Conservation (phyloP, 2,113 vertebrate genomes). For the Amblyopsis rosae region DNA sequence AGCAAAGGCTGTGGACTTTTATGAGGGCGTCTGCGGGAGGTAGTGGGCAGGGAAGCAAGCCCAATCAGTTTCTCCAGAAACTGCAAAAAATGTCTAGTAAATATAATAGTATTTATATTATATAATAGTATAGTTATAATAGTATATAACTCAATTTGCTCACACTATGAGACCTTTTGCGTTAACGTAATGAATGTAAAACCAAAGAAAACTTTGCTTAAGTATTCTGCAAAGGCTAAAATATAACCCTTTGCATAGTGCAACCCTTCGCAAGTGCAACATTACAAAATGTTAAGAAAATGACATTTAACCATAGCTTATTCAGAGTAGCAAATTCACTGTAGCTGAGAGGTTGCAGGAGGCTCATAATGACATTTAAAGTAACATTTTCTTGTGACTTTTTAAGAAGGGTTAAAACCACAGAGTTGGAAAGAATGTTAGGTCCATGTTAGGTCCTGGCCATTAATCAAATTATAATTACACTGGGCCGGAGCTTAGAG, state of each 20-base stretch:
- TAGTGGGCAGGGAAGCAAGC: too few species aligned
- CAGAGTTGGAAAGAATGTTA: constrained; percentile 55
- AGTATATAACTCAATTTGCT: too few species aligned
- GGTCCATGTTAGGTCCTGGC: constrained; percentile 40
- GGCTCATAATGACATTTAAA: constrained; percentile 63
- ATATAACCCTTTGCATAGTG: constrained; percentile 36
- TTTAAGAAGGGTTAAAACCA: constrained; percentile 72
- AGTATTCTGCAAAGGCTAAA: constrained; percentile 23
- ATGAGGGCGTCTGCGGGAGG: too few species aligned
- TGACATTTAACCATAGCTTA: constrained; percentile 62
- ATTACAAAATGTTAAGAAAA: constrained; percentile 54
- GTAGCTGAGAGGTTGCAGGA: constrained; percentile 40
- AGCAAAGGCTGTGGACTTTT: too few species aligned
- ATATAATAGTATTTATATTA: too few species aligned
- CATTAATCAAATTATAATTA: constrained; percentile 67
- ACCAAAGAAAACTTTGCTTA: background rate
- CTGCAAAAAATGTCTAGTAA: too few species aligned
- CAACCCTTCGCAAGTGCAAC: constrained; percentile 33
- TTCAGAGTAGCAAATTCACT: constrained; percentile 28
- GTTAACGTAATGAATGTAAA: background rate
- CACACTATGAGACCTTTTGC: too few species aligned
- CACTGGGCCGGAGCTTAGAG: constrained; percentile 32
- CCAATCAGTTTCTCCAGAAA: too few species aligned
- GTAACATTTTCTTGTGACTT: constrained; percentile 70
- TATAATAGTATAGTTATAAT: too few species aligned